A percentile compares a stretch with the other conserved stretches of the same genome.
Conservation (phyloP, 2,888 invertebrate genomes). For the Alloscopus bannaensis region DNA sequence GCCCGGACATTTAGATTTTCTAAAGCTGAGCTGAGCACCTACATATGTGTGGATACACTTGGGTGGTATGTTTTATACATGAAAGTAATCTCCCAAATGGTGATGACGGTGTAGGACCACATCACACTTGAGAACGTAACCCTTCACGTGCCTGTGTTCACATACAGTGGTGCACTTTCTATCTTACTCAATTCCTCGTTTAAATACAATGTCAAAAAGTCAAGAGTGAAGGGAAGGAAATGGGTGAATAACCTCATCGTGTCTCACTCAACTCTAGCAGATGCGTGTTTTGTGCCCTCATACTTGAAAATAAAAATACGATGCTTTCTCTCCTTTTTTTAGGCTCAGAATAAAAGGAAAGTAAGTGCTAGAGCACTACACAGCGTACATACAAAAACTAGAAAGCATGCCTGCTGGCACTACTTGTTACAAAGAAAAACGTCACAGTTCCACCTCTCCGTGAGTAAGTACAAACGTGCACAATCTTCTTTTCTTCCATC, state of each 20-base stretch:
- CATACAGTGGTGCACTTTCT: not conserved
- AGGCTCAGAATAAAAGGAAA: too few relatives aligned
- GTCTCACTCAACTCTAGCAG: constrained; percentile 5
- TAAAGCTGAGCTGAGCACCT: not conserved
- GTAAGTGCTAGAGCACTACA: too few relatives aligned
- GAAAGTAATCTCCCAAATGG: not conserved
- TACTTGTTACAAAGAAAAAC: constrained; percentile 11
- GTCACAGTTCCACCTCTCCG: too few relatives aligned
- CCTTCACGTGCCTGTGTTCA: not conserved
- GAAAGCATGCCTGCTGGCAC: constrained; percentile 20
- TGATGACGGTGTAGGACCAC: too few relatives aligned
- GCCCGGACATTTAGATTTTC: not conserved
- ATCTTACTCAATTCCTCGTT: not conserved
- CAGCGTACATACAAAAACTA: too few relatives aligned
- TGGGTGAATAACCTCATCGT: constrained; percentile 49
- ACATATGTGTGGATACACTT: not conserved
- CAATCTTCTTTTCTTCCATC: not conserved
- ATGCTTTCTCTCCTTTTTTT: too few relatives aligned
- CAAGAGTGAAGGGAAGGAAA: constrained; percentile 35
- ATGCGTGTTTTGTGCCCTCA: too few relatives aligned
- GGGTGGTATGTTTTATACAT: not conserved
- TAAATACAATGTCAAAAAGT: constrained; percentile 17
- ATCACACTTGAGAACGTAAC: too few relatives aligned
- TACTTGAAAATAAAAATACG: too few relatives aligned
- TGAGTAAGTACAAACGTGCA: not conserved